Percentiles rank a stretch among this genome's conserved stretches.
Evolutionary conservation across 2,113 vertebrate species (phyloP).

Genomic region (Sylvilagus bachmani): DNA sequence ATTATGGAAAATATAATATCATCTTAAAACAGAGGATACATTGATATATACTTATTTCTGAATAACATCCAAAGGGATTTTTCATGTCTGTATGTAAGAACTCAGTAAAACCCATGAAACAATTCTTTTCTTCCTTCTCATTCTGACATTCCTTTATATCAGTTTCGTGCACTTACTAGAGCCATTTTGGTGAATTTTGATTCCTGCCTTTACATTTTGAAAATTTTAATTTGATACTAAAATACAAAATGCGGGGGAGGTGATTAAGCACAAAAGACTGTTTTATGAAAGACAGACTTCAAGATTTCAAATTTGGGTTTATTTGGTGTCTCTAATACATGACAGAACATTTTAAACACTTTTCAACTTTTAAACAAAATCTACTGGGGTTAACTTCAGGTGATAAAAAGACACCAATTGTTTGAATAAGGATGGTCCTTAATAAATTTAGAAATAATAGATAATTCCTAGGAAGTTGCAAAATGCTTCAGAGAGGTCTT

Average conservation of each 20-base stretch:
- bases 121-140: not conserved
- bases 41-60: not conserved
- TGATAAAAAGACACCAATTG: not conserved
- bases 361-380: slow-evolving; percentile 36
- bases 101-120: not conserved
- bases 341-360: not conserved
- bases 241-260: slow-evolving; percentile 48
- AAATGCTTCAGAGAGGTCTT: not conserved
- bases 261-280: slow-evolving; percentile 32
- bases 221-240: slow-evolving; percentile 49
- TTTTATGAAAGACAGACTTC: slow-evolving; percentile 21
- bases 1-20: not conserved
- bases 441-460: not conserved
- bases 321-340: slow-evolving; percentile 7
- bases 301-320: not conserved
- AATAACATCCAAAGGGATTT: not conserved
- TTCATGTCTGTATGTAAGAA: not conserved
- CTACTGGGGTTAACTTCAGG: not conserved
- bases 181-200: slow-evolving; percentile 18
- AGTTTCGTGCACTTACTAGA: slow-evolving; percentile 21
- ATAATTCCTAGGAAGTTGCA: not conserved
- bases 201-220: slow-evolving; percentile 49
- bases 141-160: not conserved
- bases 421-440: not conserved
- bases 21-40: not conserved